These are phyloP conservation scores for Papilio elwesi DNA, from an alignment of 2,888 invertebrate species.

Conservation along the genomic window DNA sequence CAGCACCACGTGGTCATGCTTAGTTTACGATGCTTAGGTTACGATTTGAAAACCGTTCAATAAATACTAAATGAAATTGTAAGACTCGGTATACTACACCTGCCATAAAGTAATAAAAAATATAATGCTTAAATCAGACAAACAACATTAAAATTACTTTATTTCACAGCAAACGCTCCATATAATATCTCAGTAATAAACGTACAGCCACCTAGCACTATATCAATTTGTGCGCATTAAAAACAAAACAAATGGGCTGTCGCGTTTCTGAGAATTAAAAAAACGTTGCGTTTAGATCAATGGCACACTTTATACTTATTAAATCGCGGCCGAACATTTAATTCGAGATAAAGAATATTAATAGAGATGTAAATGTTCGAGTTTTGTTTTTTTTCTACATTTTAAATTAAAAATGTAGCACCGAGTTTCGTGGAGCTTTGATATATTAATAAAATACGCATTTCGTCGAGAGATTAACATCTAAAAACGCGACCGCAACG, in stretches of 20 bases:
- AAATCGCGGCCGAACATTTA: slow-evolving; percentile 71
- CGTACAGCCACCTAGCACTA: slow-evolving; percentile 39
- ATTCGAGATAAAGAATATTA: slow-evolving; percentile 74
- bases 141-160: slow-evolving; percentile 6
- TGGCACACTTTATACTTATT: slow-evolving; percentile 60
- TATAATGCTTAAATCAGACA: neutral
- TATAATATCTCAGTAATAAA: slow-evolving; percentile 15
- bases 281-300: slow-evolving; percentile 49
- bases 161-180: neutral
- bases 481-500: slow-evolving; percentile 47
- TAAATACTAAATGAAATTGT: no score
- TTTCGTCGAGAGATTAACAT: slow-evolving; percentile 71
- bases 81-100: neutral
- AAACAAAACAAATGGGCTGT: slow-evolving; percentile 48
- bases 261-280: slow-evolving; percentile 54
- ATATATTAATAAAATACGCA: slow-evolving; percentile 66
- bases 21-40: no score
- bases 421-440: slow-evolving; percentile 56
- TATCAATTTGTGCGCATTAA: slow-evolving; percentile 51
- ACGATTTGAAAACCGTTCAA: no score
- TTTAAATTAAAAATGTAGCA: slow-evolving; percentile 49
- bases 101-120: neutral
- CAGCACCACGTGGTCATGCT: no score
- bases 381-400: slow-evolving; percentile 50
- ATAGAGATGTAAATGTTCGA: slow-evolving; percentile 69